Conservation (phyloP, 92 coral and sea anemone genomes). For the Porites divaricata region DNA sequence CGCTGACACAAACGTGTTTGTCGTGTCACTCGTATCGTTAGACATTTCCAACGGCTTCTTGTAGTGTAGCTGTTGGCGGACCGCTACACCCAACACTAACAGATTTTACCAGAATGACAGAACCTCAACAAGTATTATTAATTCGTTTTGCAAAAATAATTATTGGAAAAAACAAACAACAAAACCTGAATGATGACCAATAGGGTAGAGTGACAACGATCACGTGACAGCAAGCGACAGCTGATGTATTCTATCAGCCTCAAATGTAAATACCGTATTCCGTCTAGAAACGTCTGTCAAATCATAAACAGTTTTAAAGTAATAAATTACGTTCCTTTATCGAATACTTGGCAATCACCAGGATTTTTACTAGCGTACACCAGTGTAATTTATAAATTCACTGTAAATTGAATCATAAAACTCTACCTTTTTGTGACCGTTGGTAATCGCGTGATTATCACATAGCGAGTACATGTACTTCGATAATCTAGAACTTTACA, state of each 20-base stretch:
- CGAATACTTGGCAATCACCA: neutral
- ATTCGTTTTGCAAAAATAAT: neutral
- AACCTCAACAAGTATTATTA: neutral
- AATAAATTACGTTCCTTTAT: neutral
- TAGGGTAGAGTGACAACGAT: neutral
- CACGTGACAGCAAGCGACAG: neutral
- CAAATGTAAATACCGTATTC: neutral
- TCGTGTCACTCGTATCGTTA: constrained; percentile 40
- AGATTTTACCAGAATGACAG: neutral
- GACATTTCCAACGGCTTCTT: constrained; percentile 7
- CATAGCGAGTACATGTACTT: too few relatives aligned
- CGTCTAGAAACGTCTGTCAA: constrained; percentile 12
- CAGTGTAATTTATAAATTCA: neutral
- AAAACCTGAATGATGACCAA: neutral
- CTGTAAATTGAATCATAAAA: neutral
- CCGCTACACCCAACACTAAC: constrained; percentile 25
- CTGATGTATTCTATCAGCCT: neutral
- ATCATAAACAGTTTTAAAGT: neutral
- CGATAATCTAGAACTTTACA: too few relatives aligned
- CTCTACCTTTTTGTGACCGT: neutral
- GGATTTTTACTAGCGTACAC: neutral
- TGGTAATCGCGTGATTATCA: too few relatives aligned
- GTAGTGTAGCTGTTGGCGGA: neutral
- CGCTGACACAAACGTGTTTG: constrained; percentile 72
- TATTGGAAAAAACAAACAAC: neutral